These are phyloP conservation scores for Archips xylosteana DNA, from an alignment of 2,888 invertebrate species.

Conservation along the genomic window DNA sequence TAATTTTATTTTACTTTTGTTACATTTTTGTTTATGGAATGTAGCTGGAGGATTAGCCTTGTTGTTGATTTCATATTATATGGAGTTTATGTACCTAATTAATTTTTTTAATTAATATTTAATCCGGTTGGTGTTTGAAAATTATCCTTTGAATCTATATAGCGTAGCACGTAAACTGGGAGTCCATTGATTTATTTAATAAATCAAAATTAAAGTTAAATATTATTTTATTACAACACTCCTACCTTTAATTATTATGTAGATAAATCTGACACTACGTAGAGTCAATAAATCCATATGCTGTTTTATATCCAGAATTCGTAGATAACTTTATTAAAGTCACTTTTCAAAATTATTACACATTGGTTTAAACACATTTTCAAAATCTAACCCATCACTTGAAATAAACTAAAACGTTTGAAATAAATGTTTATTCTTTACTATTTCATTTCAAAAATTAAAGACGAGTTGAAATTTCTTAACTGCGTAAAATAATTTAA, in stretches of 20 bases:
- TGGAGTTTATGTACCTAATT: too few species aligned
- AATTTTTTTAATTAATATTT: too few species aligned
- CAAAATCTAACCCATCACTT: not conserved
- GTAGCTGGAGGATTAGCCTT: too few species aligned
- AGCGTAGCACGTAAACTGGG: too few species aligned
- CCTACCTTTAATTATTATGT: not conserved
- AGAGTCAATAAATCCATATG: not conserved
- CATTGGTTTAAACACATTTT: not conserved
- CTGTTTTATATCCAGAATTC: not conserved
- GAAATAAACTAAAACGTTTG: not conserved
- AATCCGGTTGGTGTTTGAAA: too few species aligned
- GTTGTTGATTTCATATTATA: too few species aligned
- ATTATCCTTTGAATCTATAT: too few species aligned
- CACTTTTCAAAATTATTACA: not conserved
- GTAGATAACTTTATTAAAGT: not conserved
- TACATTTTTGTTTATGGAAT: not conserved
- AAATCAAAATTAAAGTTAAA: not conserved
- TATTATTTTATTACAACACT: too few species aligned
- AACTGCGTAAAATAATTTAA: not conserved
- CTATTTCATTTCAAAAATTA: not conserved
- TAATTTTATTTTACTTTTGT: not conserved
- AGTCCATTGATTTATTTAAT: not conserved
- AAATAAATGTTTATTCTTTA: not conserved
- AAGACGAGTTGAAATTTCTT: not conserved
- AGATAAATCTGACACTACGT: conserved; percentile 1